Evolutionary conservation across 2,888 invertebrate species (phyloP).

Genomic region (Epirrhoe tristata): DNA sequence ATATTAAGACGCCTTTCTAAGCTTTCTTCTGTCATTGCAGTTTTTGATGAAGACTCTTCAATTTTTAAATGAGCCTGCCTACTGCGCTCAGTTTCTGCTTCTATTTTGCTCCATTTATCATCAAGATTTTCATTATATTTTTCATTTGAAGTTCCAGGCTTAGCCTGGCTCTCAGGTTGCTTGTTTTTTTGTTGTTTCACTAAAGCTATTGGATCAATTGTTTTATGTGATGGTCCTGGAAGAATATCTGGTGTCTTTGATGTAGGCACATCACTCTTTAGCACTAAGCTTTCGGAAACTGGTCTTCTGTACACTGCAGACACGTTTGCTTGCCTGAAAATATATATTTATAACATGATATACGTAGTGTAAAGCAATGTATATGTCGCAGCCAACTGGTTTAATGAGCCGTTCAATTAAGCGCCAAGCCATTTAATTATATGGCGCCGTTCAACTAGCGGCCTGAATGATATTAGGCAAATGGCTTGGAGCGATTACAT

Average conservation of each 20-base stretch:
- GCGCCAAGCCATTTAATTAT: no score
- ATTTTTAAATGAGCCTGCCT: constrained; percentile 31
- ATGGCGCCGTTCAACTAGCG: no score
- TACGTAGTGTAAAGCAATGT: no score
- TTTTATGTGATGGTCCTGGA: constrained; percentile 51
- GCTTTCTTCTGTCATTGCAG: constrained; percentile 56
- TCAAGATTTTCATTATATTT: constrained; percentile 32
- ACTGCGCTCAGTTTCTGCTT: constrained; percentile 28
- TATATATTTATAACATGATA: neutral
- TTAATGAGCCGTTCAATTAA: no score
- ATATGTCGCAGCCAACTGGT: no score
- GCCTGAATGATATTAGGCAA: no score
- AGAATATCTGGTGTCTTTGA: constrained; percentile 29
- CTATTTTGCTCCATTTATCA: constrained; percentile 32
- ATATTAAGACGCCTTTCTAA: constrained; percentile 74
- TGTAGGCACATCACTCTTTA: constrained; percentile 7
- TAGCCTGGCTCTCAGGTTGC: constrained; percentile 18
- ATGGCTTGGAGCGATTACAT: no score
- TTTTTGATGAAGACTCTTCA: constrained; percentile 38
- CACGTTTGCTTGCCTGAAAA: constrained; percentile 89
- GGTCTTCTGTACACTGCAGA: constrained; percentile 82
- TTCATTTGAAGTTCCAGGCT: constrained; percentile 26
- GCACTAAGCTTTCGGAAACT: constrained; percentile 42
- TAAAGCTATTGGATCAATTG: constrained; percentile 56
- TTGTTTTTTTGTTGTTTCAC: constrained; percentile 48